Percentiles rank a stretch among this genome's conserved stretches.
These are phyloP conservation scores for Porites lobata DNA, from an alignment of 92 coral and sea anemone species.

Conservation along the genomic window DNA sequence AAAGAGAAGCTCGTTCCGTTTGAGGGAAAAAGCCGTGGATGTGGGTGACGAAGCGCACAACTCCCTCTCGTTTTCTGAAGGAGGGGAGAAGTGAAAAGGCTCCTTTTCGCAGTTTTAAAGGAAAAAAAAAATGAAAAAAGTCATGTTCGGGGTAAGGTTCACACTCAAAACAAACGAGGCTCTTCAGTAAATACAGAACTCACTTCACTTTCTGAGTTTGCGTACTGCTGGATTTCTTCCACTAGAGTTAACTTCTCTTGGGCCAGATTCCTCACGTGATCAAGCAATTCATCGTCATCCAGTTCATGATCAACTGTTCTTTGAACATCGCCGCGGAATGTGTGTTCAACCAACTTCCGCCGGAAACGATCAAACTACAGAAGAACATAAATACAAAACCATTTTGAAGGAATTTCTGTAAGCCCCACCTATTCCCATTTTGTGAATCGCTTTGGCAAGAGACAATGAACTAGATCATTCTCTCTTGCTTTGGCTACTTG, in stretches of 20 bases:
- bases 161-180: not conserved
- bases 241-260: slow-evolving; percentile 78
- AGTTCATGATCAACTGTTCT: slow-evolving; percentile 77
- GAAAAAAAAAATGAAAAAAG: too few species aligned
- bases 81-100: too few species aligned
- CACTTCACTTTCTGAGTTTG: slow-evolving; percentile 83
- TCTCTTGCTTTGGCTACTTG: too few species aligned
- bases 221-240: slow-evolving; percentile 79
- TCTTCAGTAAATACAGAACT: not conserved
- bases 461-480: too few species aligned
- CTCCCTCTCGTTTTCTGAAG: too few species aligned
- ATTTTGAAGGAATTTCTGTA: too few species aligned
- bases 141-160: not conserved
- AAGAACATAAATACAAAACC: not conserved
- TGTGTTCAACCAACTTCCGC: slow-evolving; percentile 80
- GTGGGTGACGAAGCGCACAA: too few species aligned
- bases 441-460: too few species aligned
- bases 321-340: slow-evolving; percentile 69
- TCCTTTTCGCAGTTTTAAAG: too few species aligned
- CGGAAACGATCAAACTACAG: slow-evolving; percentile 90
- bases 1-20: too few species aligned
- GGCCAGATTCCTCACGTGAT: slow-evolving; percentile 79
- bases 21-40: too few species aligned
- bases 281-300: slow-evolving; percentile 91
- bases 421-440: too few species aligned